Percentiles rank a stretch among this genome's conserved stretches.
Conservation (phyloP, 2,797 vertebrate genomes). For the Anguilla marmorata region DNA sequence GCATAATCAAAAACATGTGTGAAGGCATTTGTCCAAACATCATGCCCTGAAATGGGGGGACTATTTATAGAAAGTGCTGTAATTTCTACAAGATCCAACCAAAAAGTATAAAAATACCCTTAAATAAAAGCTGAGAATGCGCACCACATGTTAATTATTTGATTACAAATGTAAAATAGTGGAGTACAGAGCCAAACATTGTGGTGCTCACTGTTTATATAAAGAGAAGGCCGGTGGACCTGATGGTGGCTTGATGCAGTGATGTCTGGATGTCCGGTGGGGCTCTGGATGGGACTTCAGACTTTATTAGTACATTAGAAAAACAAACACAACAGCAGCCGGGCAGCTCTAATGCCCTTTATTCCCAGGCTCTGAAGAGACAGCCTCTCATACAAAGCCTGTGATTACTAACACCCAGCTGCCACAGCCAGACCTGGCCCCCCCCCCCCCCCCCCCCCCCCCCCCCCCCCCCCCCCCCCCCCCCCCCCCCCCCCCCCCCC, state of each 20-base stretch:
- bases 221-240: neutral
- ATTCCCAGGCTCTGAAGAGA: conserved; percentile 37
- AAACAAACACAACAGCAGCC: conserved; percentile 55
- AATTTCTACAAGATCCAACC: no score
- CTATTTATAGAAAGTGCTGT: no score
- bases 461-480: conserved; percentile 20
- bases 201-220: no score
- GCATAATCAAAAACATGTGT: no score
- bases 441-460: neutral
- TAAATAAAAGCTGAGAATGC: no score
- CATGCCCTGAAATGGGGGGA: no score
- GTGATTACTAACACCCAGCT: conserved; percentile 51
- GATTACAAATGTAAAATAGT: no score
- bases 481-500: neutral
- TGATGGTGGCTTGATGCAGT: neutral
- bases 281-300: conserved; percentile 30
- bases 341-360: conserved; percentile 28
- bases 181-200: no score
- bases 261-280: neutral
- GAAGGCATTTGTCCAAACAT: no score
- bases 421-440: conserved; percentile 48
- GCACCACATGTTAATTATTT: no score
- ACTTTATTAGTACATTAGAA: conserved; percentile 54
- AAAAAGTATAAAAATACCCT: no score
- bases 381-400: conserved; percentile 31